Base-by-base conservation (phyloP, 1,140 invertebrate genomes). In the Dendrolimus punctatus region DNA sequence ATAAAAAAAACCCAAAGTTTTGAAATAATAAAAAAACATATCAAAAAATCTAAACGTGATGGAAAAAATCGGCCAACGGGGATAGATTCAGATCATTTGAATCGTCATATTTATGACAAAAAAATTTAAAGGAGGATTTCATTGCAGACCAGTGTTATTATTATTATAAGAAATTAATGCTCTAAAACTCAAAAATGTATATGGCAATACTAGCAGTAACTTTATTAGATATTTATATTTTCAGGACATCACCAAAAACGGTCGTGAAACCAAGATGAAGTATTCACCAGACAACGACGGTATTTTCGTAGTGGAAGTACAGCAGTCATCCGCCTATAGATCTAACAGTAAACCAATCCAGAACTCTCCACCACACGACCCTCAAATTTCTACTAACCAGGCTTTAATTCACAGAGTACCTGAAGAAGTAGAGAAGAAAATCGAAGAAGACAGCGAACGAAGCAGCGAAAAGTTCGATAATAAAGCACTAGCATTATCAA, bases 251-350 rank as follows among this genome's bases (percentile, higher is more conserved):
- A 89, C 90, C 38, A 89, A 90, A 51, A 90, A 91, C 46, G 90
- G 91, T 37, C 87, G 91, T 5, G 91, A 92, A 66, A 92, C 91
- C 0, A 92, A 91, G 61, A 91, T 92, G 90, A 91, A 91, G 61
- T 91, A 91, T 58, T 91, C 90, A 10, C 89, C 90, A 10, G 91
- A 93, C 61, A 91, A 92, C 75, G 91, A 92, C 55, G 92, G 92
- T n/a, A 93, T 94, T 37, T 94, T 94, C 57, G 92, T 94, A 2
- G 92, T 94, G 4, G 93, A 94, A 66, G 92, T 93, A 0, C 89
- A 89, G 67, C 89, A 90, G 61, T 88, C 85, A 5, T 62, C 80
- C 8, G 75, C 81, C 3, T 88, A 86, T 65, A 84, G 78, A 51
- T 71, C 73, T 1, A 68, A 51, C 43, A 82, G 71, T 55, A 83